phyloP scores from a whole-genome alignment of 2,797 vertebrate species.

The Lagocephalus sceleratus region DNA sequence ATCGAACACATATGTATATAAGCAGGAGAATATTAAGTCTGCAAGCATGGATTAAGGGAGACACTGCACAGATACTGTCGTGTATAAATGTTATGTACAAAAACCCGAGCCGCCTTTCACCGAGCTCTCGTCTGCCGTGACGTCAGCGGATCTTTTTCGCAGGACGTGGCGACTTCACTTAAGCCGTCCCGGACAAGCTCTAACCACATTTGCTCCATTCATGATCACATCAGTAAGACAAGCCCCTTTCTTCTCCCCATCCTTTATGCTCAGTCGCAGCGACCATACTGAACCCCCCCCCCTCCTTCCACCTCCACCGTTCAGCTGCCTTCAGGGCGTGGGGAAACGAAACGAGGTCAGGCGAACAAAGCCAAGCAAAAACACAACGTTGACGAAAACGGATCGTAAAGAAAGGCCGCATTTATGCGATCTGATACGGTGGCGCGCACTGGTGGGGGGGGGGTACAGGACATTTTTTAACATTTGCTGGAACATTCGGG shows the following conservation, averaged over 20 bases:
- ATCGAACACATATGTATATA: constrained; percentile 37
- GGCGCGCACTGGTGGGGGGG: constrained; percentile 7
- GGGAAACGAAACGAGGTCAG: constrained; percentile 65
- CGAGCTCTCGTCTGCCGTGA: constrained; percentile 36
- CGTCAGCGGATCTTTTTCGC: constrained; percentile 31
- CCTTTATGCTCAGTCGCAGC: constrained; percentile 24
- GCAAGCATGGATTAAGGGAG: constrained; percentile 43
- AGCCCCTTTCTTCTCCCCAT: constrained; percentile 1
- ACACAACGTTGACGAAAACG: constrained; percentile 24
- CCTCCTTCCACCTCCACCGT: constrained; percentile 26
- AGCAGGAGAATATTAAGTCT: constrained; percentile 34
- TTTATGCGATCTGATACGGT: constrained; percentile 13
- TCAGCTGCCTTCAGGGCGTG: constrained; percentile 52
- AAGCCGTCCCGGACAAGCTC: constrained; percentile 32
- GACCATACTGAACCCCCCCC: constrained; percentile 38
- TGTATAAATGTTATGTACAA: constrained; percentile 43
- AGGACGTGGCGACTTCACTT: constrained; percentile 36
- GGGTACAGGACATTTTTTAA: not conserved
- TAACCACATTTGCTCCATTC: constrained; percentile 27
- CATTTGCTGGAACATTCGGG: not conserved
- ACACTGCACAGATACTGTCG: constrained; percentile 37
- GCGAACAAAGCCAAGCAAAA: constrained; percentile 57
- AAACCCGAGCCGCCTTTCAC: constrained; percentile 29
- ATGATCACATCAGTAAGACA: constrained; percentile 24
- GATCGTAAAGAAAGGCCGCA: not conserved